Base-by-base conservation (phyloP, 2,113 vertebrate species). In the Centropus bengalensis region DNA sequence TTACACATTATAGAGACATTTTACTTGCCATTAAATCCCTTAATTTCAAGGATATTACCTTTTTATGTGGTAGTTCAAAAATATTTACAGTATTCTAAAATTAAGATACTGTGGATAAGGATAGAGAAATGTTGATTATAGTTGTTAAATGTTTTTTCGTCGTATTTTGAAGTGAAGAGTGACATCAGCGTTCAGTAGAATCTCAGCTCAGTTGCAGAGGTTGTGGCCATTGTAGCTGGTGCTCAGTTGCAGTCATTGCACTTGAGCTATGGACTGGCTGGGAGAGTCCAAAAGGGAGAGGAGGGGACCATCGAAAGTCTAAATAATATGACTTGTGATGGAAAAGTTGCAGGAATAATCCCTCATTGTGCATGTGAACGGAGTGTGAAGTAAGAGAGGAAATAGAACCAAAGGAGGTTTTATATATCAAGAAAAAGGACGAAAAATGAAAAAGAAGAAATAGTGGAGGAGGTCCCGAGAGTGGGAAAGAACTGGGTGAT, bases 271-370 rank as follows among this genome's bases (percentile, higher is more conserved):
- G 51, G 7, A 74, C 11, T 28, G 42, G 15, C 0, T 47, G 24
- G 14, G 20, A 54, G 10, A 8, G 12, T 54, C 47, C 12, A 23
- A 52, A 42, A 19, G 0, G 0, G 12, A 20, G 5, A 55, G n/a
- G 21, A 79, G 7, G 73, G 16, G 5, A 14, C 82, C 38, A 16
- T 33, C 10, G 73, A 3, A 52, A 52, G 11, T 28, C 38, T 68
- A 45, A 71, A 75, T 44, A 86, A n/a, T 30, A 28, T 69, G n/a
- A 59, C 12, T 73, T 85, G 9, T n/a, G 59, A 51, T 27, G 20
- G 7, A 55, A 30, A 30, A 71, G 28, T 28, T 71, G 12, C 32
- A 75, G 52, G 38, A 76, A 68, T 68, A 55, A 51, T 8, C 6
- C 58, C 9, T 76, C 2, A 8, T 8, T 52, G 28, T 64, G 20